Evolutionary conservation across 53 echinoderm and acorn worm species (phyloP).

Genomic region (Arbacia lixula): DNA sequence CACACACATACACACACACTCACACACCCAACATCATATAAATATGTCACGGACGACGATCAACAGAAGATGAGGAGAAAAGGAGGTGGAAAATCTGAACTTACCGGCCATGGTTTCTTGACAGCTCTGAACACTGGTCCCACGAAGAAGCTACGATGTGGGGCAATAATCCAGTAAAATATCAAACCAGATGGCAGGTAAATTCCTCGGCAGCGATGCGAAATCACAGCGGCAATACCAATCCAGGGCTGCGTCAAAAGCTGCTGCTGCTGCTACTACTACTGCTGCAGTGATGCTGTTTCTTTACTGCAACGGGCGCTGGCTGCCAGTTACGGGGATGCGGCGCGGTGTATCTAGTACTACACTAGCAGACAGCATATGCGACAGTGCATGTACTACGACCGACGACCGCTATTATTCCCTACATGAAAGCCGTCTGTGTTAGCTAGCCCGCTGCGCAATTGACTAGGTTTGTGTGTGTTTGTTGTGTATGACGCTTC

Average conservation of each 20-base stretch:
- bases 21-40: not conserved
- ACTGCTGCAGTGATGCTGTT: no score
- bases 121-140: not conserved
- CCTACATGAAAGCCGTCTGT: no score
- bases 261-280: no score
- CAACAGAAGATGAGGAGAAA: not conserved
- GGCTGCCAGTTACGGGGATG: not conserved
- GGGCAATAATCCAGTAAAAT: not conserved
- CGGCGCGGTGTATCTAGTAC: no score
- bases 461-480: no score
- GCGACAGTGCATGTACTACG: not conserved
- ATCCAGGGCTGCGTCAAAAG: conserved; percentile 18
- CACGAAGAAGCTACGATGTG: not conserved
- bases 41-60: conserved; percentile 1
- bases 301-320: conserved; percentile 19
- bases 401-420: no score
- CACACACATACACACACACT: conserved; percentile 2
- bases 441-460: no score
- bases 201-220: conserved; percentile 8
- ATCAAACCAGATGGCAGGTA: conserved; percentile 21
- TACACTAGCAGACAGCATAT: not conserved
- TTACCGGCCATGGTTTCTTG: conserved; percentile 12
- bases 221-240: conserved; percentile 4
- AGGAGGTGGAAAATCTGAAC: conserved; percentile 10
- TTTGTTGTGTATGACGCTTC: no score